Conservation (phyloP, 1,140 invertebrate genomes). For the Cyphomyrmex costatus region DNA sequence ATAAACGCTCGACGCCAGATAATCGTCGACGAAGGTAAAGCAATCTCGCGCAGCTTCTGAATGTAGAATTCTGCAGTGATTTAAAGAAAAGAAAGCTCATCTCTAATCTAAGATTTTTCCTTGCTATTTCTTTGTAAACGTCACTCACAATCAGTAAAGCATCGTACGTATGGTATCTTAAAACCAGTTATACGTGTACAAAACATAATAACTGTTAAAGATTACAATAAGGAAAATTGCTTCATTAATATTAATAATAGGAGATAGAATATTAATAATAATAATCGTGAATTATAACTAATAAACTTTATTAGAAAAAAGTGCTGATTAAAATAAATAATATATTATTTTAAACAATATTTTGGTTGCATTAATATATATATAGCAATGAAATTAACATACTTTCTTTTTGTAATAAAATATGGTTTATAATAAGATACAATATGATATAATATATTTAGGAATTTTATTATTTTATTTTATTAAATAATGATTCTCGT, state of each 20-base stretch:
- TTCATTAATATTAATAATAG: not conserved
- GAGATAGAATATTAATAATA: not conserved
- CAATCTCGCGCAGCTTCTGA: slow-evolving; percentile 22
- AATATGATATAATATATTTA: not conserved
- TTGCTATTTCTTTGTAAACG: slow-evolving; percentile 27
- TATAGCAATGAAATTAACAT: not conserved
- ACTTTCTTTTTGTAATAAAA: too few species aligned
- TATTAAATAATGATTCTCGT: not conserved
- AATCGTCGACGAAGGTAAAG: slow-evolving; percentile 50
- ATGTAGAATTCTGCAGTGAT: slow-evolving; percentile 48
- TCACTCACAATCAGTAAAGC: not conserved
- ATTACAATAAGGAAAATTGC: not conserved
- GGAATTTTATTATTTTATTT: not conserved
- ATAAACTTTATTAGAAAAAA: not conserved
- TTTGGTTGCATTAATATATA: not conserved
- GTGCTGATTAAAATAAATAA: not conserved
- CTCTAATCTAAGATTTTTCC: slow-evolving; percentile 29
- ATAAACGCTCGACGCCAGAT: slow-evolving; percentile 41
- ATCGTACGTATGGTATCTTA: not conserved
- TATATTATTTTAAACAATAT: not conserved
- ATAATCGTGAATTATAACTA: not conserved
- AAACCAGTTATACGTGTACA: not conserved
- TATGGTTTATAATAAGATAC: not conserved
- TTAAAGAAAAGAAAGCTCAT: slow-evolving; percentile 33
- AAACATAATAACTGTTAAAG: not conserved